phyloP scores from a whole-genome alignment of 2,113 vertebrate genomes.

The Neogobius melanostomus region DNA sequence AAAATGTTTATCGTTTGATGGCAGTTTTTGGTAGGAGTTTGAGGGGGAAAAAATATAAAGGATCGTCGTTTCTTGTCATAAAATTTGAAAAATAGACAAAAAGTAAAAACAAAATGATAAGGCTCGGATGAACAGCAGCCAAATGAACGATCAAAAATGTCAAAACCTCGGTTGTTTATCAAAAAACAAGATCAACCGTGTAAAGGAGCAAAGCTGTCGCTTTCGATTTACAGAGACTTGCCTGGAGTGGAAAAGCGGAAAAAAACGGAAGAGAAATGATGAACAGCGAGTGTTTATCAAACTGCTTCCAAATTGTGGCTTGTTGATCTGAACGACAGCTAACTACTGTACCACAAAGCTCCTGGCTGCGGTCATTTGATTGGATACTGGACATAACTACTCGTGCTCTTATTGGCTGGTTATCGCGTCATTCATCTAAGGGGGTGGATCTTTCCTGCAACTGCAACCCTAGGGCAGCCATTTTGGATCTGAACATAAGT shows the following conservation, averaged over 20 bases:
- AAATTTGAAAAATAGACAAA: constrained; percentile 17
- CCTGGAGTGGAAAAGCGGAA: constrained; percentile 25
- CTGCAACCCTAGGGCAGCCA: constrained; percentile 35
- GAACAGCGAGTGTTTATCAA: constrained; percentile 60
- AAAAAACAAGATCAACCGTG: not conserved
- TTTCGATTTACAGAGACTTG: constrained; percentile 26
- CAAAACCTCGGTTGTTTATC: constrained; percentile 13
- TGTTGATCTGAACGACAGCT: constrained; percentile 48
- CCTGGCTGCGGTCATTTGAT: constrained; percentile 29
- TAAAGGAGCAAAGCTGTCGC: constrained; percentile 10
- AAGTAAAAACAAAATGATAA: constrained; percentile 13
- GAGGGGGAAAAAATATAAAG: constrained; percentile 18
- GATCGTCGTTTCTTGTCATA: not conserved
- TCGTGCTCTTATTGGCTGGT: constrained; percentile 40
- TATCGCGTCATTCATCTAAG: constrained; percentile 19
- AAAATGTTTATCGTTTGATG: not conserved
- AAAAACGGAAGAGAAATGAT: constrained; percentile 42
- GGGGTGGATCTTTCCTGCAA: constrained; percentile 7
- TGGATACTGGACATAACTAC: constrained; percentile 34
- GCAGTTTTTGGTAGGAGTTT: constrained; percentile 3
- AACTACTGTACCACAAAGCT: constrained; percentile 54
- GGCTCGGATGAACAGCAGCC: constrained; percentile 9
- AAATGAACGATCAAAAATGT: constrained; percentile 13
- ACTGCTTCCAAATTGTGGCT: constrained; percentile 65
- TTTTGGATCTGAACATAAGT: constrained; percentile 54